Evolutionary conservation across 2,888 invertebrate species (phyloP), one percentile per base, ranked within the genome.

Genomic region (Resseliella maxima): DNA sequence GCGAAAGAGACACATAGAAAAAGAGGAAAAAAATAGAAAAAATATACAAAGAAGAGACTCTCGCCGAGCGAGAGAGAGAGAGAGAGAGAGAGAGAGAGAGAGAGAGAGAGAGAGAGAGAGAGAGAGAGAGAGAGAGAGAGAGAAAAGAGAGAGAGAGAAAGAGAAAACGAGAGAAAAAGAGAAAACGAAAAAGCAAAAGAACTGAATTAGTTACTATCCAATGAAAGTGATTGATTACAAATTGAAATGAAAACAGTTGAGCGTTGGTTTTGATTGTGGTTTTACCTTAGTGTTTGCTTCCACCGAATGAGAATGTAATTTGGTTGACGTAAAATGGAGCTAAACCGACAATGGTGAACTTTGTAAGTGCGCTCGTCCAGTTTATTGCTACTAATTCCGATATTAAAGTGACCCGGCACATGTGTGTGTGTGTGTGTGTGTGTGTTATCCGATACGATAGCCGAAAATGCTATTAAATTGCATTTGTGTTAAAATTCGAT

Each of bases 201-300:
- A 24, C 10, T 35, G 72, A 72, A 72, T 72, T 72, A 72, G 72
- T 72, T 72, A 15, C 1, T 27, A 31, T 10, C 31, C 72, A 72
- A 31, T 72, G 72, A 35, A 31, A 31, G 72, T 72, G 72, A 72
- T 72, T 72, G 72, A 72, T 72, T 72, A 35, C 72, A 72, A 72
- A 72, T 72, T 72, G 35, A 72, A 72, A 72, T 72, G 72, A 72
- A 72, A 72, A 31, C 31, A 72, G 15, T 31, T 31, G 21, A 5
- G 72, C n/a, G 31, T 27, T 5, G 59, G 59, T 2, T 59, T 24
- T 59, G 50, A 18, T 15, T 72, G 72, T 72, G 72, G 72, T 35
- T 72, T 72, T 15, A 72, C 72, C 72, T 72, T 72, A 72, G 72
- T 35, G 6, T 10, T 15, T 18, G 72, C 3, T n/a, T 72, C 5